These are phyloP conservation scores for Drosophila albomicans DNA, from an alignment of 1,140 invertebrate genomes.

Conservation along the genomic window DNA sequence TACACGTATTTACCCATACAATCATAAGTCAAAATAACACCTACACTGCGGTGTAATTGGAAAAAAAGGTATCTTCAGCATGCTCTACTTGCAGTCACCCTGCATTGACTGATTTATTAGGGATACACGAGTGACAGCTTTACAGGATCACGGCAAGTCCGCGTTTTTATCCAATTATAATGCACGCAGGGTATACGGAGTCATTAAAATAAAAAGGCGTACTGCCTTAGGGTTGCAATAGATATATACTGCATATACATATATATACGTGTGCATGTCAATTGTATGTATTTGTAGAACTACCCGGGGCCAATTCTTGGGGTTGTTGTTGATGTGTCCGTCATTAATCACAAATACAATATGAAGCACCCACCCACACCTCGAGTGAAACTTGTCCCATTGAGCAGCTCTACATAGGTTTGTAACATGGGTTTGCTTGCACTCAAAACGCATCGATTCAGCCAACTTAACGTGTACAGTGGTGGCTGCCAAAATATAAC, in stretches of 20 bases:
- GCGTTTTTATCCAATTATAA: neutral
- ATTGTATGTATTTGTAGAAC: neutral
- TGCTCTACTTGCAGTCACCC: conserved; percentile 1
- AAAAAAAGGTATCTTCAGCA: conserved; percentile 2
- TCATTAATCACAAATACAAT: conserved; percentile 18
- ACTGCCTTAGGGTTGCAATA: neutral
- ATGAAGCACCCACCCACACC: conserved; percentile 21
- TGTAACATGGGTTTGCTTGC: neutral
- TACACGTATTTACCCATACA: conserved; percentile 1
- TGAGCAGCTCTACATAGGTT: conserved; percentile 2
- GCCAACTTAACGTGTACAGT: conserved; percentile 7
- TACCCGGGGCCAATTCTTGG: conserved; percentile 28
- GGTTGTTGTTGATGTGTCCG: conserved; percentile 28
- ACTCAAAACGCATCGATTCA: conserved; percentile 21
- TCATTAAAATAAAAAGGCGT: conserved; percentile 5
- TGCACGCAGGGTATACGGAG: conserved; percentile 2
- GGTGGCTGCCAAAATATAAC: conserved; percentile 6
- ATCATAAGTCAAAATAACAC: conserved; percentile 18
- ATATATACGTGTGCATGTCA: neutral
- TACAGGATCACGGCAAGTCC: neutral
- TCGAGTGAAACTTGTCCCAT: conserved; percentile 15
- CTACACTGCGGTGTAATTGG: conserved; percentile 14
- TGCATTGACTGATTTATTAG: neutral
- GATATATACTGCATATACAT: neutral
- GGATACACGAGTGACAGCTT: neutral